Evolutionary conservation across 2,888 invertebrate species (phyloP), one percentile per base, ranked within the genome.

Genomic region (Ceramica pisi): DNA sequence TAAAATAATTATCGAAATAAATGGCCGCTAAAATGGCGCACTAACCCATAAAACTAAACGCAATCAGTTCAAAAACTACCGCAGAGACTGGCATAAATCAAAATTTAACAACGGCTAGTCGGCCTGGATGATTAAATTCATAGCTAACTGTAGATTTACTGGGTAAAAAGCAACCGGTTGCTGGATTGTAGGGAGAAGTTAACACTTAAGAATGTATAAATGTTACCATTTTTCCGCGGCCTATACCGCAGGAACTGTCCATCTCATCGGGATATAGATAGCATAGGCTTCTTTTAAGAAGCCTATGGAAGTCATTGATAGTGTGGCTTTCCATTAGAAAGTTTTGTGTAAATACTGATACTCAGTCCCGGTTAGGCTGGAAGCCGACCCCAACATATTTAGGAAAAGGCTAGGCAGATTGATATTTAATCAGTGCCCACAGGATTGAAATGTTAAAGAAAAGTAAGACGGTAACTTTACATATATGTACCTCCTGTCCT

Each of bases 1-100:
- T 69, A 77, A 83, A 83, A 81, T 85, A 84, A 84, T 89, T 87
- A 89, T 86, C 82, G 84, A 81, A 87, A 86, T 85, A 87, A 89
- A 90, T 90, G 87, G 90, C 88, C 87, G 81, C 79, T 80, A 79
- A 84, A 88, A 89, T 85, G 84, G 85, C 84, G 83, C 83, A 78
- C 78, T 84, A 86, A 86, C 88, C 86, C 89, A 90, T 92, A 92
- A 92, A 92, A 92, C 92, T 92, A 92, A 90, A 88, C 89, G 90
- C 89, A 90, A 91, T 92, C 91, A 90, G 85, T 88, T 92, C 93
- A 93, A 93, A 93, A 94, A 92, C 91, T 92, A 91, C 87, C 89
- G 89, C 87, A 88, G 88, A 87, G 87, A 89, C 89, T 85, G 88
- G 83, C 83, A 90, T 94, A 93, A 94, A 93, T 94, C 93, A 94